phyloP scores from a whole-genome alignment of 2,888 invertebrate genomes.

The Hirudinaria manillensis region DNA sequence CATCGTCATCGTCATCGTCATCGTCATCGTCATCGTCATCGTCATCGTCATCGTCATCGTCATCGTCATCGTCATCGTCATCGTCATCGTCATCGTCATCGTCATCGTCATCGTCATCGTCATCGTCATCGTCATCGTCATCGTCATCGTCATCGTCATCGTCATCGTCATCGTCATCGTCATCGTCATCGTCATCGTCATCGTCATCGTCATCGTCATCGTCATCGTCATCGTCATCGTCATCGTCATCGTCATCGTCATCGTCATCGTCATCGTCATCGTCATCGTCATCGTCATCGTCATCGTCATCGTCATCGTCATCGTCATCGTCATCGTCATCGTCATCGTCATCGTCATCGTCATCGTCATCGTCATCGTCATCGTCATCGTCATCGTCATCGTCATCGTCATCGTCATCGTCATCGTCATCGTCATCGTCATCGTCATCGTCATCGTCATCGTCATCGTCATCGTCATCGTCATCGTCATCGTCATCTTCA shows the following conservation, averaged over 20 bases:
- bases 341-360: conserved; percentile 9
- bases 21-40: conserved; percentile 28
- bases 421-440: conserved; percentile 8
- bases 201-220: not conserved
- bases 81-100: conserved; percentile 27
- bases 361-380: conserved; percentile 14
- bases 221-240: not conserved
- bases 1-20: conserved; percentile 28
- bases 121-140: conserved; percentile 25
- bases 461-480: conserved; percentile 2
- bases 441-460: conserved; percentile 4
- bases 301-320: not conserved
- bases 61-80: conserved; percentile 27
- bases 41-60: conserved; percentile 26
- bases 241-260: conserved; percentile 9
- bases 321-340: conserved; percentile 5
- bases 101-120: conserved; percentile 27
- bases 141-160: conserved; percentile 29
- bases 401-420: conserved; percentile 1
- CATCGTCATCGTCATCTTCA: conserved; percentile 7
- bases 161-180: conserved; percentile 26
- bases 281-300: conserved; percentile 11
- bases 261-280: conserved; percentile 21
- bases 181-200: conserved; percentile 24
- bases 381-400: conserved; percentile 3